Conservation (phyloP, 2,888 invertebrate species). For the Malthinus flaveolus region DNA sequence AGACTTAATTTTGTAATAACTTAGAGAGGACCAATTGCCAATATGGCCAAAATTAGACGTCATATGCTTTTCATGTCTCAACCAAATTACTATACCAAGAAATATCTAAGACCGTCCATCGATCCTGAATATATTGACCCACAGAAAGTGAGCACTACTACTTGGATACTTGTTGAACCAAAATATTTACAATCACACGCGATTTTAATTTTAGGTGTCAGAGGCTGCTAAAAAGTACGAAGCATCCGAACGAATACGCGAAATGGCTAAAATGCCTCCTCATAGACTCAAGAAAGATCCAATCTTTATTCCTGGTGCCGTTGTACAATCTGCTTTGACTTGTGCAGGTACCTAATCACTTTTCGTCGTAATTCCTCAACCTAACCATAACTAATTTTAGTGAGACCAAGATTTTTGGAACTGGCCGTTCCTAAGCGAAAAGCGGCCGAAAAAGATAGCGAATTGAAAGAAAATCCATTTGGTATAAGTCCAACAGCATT, state of each 20-base stretch:
- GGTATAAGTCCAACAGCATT: slow-evolving; percentile 56
- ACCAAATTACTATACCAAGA: slow-evolving; percentile 18
- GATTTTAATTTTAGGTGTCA: slow-evolving; percentile 48
- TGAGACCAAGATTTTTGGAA: slow-evolving; percentile 41
- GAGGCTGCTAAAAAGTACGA: slow-evolving; percentile 53
- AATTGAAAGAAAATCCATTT: slow-evolving; percentile 57
- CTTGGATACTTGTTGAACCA: background rate
- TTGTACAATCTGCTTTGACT: slow-evolving; percentile 29
- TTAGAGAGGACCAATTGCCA: slow-evolving; percentile 12
- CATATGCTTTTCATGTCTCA: slow-evolving; percentile 25
- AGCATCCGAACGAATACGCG: slow-evolving; percentile 53
- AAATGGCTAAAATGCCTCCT: slow-evolving; percentile 53
- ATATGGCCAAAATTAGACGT: slow-evolving; percentile 18
- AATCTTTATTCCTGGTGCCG: slow-evolving; percentile 21
- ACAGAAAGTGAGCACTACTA: slow-evolving; percentile 14
- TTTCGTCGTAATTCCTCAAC: background rate
- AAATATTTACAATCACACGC: background rate
- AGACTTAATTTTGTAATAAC: slow-evolving; percentile 9
- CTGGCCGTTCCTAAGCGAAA: slow-evolving; percentile 48
- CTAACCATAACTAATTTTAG: slow-evolving; percentile 31
- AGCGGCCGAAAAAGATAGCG: slow-evolving; percentile 49
- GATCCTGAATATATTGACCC: slow-evolving; percentile 27
- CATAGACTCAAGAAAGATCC: slow-evolving; percentile 25
- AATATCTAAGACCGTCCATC: slow-evolving; percentile 28
- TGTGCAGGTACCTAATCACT: background rate